Evolutionary conservation across 53 echinoderm and acorn worm genomes (phyloP), one percentile per base, ranked within the genome.

Genomic region (Temnopleurus reevesii): DNA sequence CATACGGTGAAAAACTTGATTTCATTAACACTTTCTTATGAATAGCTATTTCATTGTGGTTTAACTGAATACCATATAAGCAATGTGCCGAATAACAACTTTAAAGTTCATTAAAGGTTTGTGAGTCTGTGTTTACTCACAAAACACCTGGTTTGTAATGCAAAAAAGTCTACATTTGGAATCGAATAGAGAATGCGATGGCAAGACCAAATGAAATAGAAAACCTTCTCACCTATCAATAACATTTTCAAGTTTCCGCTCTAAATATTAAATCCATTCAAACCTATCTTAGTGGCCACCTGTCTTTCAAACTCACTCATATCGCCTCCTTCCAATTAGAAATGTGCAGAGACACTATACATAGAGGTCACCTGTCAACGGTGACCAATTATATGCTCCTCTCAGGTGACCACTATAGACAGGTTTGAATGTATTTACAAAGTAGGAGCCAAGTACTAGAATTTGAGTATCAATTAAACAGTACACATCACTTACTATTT

Each of bases 161-260:
- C 71, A 71, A 71, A 4, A 38, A 18, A 23, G 41, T 38, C 36
- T 41, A 71, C 71, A 63, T 18, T 35, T 65, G 65, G 65, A 65
- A 33, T 65, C 35, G 65, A 65, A 65, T 4, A 65, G 33, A 71
- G 71, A 71, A 36, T 43, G 71, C 71, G 41, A 71, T 71, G 71
- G 71, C 71, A 71, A 71, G 71, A 71, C 71, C 41, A 21, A 41
- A 38, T 71, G 71, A 71, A 71, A 71, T 36, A 23, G 41, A 71
- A 41, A 41, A 71, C 71, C 71, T 41, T 36, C 6, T n/a, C 34
- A 71, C 41, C 71, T 21, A 63, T 63, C 23, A 31, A 56, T 56
- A 71, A 71, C 71, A 21, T n/a, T 41, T 63, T 63, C 30, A 34
- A 63, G 17, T 63, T 63, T 21, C 8, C 36, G 41, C 21, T 21